Base-by-base conservation (phyloP, 2,888 invertebrate species). In the Mythimna vitellina region DNA sequence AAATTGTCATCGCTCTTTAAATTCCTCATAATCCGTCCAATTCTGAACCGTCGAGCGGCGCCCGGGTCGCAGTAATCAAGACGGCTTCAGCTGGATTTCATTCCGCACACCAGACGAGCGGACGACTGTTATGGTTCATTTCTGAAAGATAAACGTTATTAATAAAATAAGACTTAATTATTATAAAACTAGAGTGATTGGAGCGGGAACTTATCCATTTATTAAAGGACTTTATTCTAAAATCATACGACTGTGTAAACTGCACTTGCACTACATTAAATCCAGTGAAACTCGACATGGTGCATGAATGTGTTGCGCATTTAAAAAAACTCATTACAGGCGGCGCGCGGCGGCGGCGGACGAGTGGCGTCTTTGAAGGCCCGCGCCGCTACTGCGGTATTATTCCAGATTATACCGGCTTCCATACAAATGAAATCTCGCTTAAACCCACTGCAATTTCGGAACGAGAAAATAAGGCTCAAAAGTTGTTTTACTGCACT, bases 11-110 rank as follows among this genome's bases (percentile, higher is more conserved):
- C 93, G 94, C 92, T 91, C 92, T 94, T 93, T 94, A 94, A 96
- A 96, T 93, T 95, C 95, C 94, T 95, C 95, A 94, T 96, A 96
- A 96, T 96, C 96, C 96, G 92, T 93, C 94, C 95, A 95, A 96
- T 96, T 95, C 93, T 93, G 93, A 93, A 93, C 91, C 92, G 93
- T 90, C 90, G 92, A 90, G 93, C 89, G 89, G 90, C 89, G 90
- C 90, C 87, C 92, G 93, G 93, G 91, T 91, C 93, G 92, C 89
- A 90, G 95, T 94, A 95, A 95, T 96, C 95, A 94, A 93, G 94
- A 93, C 92, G 94, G 94, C 94, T 95, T 95, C 94, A 91, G 90
- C 87, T 90, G 96, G 95, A 95, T 95, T 95, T 94, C 89, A 91
- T 91, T 89, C 91, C 89, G 89, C 89, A 91, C 89, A 92, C 90